Evolutionary conservation across 2,113 vertebrate genomes (phyloP).

Genomic region (Poeciliopsis retropinna): DNA sequence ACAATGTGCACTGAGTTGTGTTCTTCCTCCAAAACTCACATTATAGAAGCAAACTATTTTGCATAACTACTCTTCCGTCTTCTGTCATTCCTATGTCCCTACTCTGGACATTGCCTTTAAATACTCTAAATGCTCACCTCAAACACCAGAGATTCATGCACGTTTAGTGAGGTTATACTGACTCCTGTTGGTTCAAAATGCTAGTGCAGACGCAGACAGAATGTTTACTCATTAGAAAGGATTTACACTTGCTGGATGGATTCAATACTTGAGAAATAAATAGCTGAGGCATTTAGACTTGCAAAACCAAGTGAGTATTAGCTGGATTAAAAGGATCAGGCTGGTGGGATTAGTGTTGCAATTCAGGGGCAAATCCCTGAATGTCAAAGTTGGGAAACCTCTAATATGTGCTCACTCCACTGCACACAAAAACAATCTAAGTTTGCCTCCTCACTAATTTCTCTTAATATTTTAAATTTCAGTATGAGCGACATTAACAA

Average conservation of each 20-base stretch:
- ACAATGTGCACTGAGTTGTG: background rate
- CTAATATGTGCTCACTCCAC: background rate
- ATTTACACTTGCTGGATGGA: slow-evolving; percentile 13
- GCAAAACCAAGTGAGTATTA: slow-evolving; percentile 33
- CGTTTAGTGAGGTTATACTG: slow-evolving; percentile 31
- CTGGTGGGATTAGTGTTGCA: slow-evolving; percentile 37
- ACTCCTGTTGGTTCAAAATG: slow-evolving; percentile 46
- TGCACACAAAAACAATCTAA: background rate
- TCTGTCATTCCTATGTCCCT: background rate
- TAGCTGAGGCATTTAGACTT: slow-evolving; percentile 21
- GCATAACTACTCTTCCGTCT: too few species aligned
- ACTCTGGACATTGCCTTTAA: background rate
- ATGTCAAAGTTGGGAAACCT: background rate
- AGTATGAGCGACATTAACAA: background rate
- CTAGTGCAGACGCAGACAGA: slow-evolving; percentile 24
- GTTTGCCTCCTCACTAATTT: background rate
- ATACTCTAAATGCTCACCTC: background rate
- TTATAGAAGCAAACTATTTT: background rate
- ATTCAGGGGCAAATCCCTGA: slow-evolving; percentile 8
- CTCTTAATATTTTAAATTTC: background rate
- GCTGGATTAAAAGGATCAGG: slow-evolving; percentile 54
- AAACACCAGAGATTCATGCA: background rate
- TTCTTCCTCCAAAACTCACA: background rate
- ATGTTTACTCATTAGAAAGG: background rate
- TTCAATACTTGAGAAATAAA: slow-evolving; percentile 12